Evolutionary conservation across 37 sponge, comb jelly and placozoan genomes (phyloP), one percentile per base, ranked within the genome.

Genomic region (Cladorhizidae sp.): DNA sequence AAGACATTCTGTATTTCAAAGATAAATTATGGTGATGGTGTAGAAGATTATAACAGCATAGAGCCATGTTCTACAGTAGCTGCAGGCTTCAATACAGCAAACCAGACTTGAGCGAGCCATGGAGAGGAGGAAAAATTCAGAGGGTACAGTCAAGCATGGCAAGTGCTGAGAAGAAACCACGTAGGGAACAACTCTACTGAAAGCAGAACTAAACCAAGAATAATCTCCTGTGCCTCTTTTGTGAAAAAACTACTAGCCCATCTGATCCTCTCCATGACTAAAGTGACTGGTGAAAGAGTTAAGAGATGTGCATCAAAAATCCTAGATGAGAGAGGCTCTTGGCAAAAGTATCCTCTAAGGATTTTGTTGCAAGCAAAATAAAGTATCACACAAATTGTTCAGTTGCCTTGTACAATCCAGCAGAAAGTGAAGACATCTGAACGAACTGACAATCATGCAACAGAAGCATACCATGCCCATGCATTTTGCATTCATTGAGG

Each of bases 31-130:
- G 54, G 54, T 52, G 54, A 52, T 52, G 54, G 54, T 18, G 54
- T 52, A 52, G 54, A 52, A 52, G 54, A 52, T 52, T 52, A 15
- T 18, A 52, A 52, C 15, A 52, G 15, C 54, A 52, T 15, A 52
- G 54, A 52, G 54, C 54, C 15, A 52, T 18, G 54, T 52, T 52
- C 54, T 15, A 52, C 54, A 52, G 15, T 11, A 52, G 54, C 54
- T 52, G 54, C 54, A 52, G 54, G 54, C 54, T 52, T 52, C 54
- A 52, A 52, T 52, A 52, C 54, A 52, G 54, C 54, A 52, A 52
- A 15, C 54, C 54, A 52, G 54, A 52, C 54, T 52, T 52, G 54
- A 52, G 15, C 54, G 54, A 18, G 54, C 15, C 54, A 52, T 15
- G 54, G 15, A 52, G 54, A 52, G 54, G 54, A 52, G 15, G 15